Base-by-base conservation (phyloP, 64 coral and sea anemone genomes). In the Hydrozoanthus tunicans region DNA sequence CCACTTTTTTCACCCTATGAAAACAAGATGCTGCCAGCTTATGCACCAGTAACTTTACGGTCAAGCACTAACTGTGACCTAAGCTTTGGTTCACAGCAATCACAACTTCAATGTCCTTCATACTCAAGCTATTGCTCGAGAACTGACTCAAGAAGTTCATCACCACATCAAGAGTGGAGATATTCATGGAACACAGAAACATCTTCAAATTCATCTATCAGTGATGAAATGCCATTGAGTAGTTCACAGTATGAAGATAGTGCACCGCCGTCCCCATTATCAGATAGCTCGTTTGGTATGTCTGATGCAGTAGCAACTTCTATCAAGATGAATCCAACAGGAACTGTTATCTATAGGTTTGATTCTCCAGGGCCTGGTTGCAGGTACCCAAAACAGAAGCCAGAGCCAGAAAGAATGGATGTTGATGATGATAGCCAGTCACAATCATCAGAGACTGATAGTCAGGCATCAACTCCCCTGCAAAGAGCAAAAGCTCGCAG, bases 141-240 rank as follows among this genome's bases (percentile, higher is more conserved):
- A 78, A 56, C 74, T 12, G 25, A 92, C 9, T 94, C 93, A 9
- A 89, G 86, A 5, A 90, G 89, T 24, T 90, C 84, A 74, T 88
- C 93, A 62, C 93, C 77, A 0, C 89, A 27, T 70, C 91, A 95
- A 24, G 86, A 94, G 6, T 94, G 95, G 95, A 54, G 95, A 25
- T 59, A 96, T 79, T 96, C 95, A 11, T 96, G 92, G 95, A 96
- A 96, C 62, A 96, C 95, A 23, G 95, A 96, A 89, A 93, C 95
- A 89, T 96, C 95, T 9, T 96, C 95, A 51, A 96, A 97, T 62
- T 93, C 92, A 56, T 97, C 95, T 2, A 92, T 97, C 69, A 94
- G 95, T 89, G 95, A 97, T 90, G 95, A 97, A 77, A 86, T 93
- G 92, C 92, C 95, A 69, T 79, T 84, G 80, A 85, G 32, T 43